A percentile compares a stretch with the other conserved stretches of the same genome.
Evolutionary conservation across 2,888 invertebrate genomes (phyloP).

Genomic region (Prenolepis imparis): DNA sequence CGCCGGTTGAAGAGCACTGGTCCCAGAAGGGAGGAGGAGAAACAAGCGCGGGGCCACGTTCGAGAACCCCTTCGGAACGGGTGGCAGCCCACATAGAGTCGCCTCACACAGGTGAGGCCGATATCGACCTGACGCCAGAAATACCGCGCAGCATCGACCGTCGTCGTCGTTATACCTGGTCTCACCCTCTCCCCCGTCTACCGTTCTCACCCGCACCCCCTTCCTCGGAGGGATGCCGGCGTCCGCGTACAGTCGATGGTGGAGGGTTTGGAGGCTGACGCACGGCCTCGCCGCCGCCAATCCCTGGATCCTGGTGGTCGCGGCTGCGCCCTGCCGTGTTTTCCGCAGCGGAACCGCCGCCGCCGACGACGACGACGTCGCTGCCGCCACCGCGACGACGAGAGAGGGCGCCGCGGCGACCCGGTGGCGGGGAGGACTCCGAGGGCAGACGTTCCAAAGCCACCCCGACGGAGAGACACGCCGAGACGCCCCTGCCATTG

Average conservation of each 20-base stretch:
- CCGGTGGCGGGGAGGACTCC: conserved; percentile 85
- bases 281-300: conserved; percentile 76
- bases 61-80: conserved; percentile 64
- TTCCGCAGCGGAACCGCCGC: conserved; percentile 48
- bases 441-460: conserved; percentile 86
- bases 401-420: conserved; percentile 71
- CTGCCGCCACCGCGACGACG: conserved; percentile 54
- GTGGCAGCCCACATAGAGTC: conserved; percentile 60
- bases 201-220: conserved; percentile 47
- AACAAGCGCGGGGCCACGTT: conserved; percentile 59
- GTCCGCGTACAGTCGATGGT: conserved; percentile 58
- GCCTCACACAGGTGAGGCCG: conserved; percentile 73
- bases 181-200: conserved; percentile 60
- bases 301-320: conserved; percentile 77
- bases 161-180: conserved; percentile 80
- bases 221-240: conserved; percentile 65
- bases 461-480: conserved; percentile 85
- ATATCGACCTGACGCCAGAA: conserved; percentile 86
- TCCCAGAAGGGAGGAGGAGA: conserved; percentile 67
- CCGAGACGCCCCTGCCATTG: conserved; percentile 85
- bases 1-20: conserved; percentile 74
- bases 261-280: conserved; percentile 80
- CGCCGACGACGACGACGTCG: conserved; percentile 5
- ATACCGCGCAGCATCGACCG: conserved; percentile 86
- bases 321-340: conserved; percentile 73